phyloP scores from a whole-genome alignment of 92 coral and sea anemone species.

The Heliopora coerulea region DNA sequence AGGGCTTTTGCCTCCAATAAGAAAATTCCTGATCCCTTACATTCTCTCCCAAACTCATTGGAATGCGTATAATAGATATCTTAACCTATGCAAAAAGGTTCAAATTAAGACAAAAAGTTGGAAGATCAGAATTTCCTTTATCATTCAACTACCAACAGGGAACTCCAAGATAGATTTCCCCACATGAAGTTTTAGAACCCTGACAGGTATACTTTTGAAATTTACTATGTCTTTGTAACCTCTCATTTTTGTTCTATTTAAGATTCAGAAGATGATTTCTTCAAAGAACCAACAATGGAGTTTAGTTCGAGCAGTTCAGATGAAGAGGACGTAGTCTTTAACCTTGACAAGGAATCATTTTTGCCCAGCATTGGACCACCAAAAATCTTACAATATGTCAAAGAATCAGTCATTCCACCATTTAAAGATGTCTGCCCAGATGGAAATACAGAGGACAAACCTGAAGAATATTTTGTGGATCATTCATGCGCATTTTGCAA shows the following conservation, averaged over 20 bases:
- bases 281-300: conserved; percentile 83
- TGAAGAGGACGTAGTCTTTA: conserved; percentile 63
- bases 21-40: no score
- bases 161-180: no score
- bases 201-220: no score
- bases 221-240: no score
- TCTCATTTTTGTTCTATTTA: neutral
- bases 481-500: conserved; percentile 58
- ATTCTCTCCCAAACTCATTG: no score
- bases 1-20: no score
- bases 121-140: no score
- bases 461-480: neutral
- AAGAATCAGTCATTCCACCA: conserved; percentile 92
- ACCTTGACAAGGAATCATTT: conserved; percentile 57
- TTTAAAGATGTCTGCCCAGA: conserved; percentile 58
- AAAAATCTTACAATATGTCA: conserved; percentile 87
- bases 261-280: conserved; percentile 62
- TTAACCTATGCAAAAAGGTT: no score
- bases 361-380: conserved; percentile 98
- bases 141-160: no score
- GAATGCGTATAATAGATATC: no score
- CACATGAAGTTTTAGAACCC: no score
- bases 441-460: neutral
- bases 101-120: no score
- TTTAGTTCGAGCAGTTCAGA: conserved; percentile 76